Base-by-base conservation (phyloP, 2,797 vertebrate genomes). In the Tiaroga cobitis region DNA sequence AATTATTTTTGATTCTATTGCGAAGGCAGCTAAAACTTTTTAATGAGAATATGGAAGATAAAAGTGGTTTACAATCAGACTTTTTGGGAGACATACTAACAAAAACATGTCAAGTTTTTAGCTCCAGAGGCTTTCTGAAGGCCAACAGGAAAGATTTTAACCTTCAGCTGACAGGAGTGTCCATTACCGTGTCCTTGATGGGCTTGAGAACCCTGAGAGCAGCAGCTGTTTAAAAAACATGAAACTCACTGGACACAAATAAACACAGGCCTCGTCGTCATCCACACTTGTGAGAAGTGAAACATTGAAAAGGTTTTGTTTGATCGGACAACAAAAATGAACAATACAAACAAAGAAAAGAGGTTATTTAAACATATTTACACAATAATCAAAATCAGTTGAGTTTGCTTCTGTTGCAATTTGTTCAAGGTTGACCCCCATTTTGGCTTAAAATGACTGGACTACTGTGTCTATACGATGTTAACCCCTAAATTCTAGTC, bases 151-250 rank as follows among this genome's bases (percentile, higher is more conserved):
- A n/a, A 26, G 29, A 67, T 13, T 83, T 26, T 67, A 75, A 26
- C 72, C 81, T 83, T 83, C 81, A 83, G 61, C 41, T 67, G 59
- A 75, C 75, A 67, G 67, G 24, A 7, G 24, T 75, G 59, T n/a
- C 59, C 59, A 65, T 49, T 72, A 37, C 8, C 8, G 15, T 77
- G 51, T 16, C 21, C 54, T 41, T 37, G 32, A 43, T 61, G 11
- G 80, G 39, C 4, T 32, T 37, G 59, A 51, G 59, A 19, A 63
- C 24, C 8, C 41, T 11, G 8, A 43, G 15, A 51, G 73, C 3
- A 8, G 29, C 24, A 41, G 39, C 18, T n/a, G 8, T 69, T 68
- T 81, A 26, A 8, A 11, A 59, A 26, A 77, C 75, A 46, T 37
- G 21, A 80, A 67, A 80, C 13, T 21, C 29, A 29, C n/a, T 65